Evolutionary conservation across 2,797 vertebrate genomes (phyloP), one percentile per base, ranked within the genome.

Genomic region (Syngnathus rostellatus): DNA sequence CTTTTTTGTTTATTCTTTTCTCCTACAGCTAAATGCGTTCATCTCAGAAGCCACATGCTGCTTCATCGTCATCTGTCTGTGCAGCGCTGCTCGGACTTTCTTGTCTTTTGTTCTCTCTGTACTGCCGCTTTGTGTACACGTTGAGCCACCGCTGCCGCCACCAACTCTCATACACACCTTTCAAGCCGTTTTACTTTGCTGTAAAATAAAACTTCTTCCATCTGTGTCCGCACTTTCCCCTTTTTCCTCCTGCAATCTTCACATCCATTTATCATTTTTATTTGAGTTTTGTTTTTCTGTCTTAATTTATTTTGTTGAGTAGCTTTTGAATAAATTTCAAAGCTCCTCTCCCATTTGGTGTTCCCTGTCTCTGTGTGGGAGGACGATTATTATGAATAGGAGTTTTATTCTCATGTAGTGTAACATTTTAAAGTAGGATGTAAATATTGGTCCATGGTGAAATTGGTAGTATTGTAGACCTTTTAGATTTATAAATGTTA

Each of bases 171-270:
- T 91, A 87, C 89, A 94, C 90, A 92, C 88, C 82, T 45, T 85
- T 86, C 83, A 76, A 83, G 79, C 82, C 71, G 11, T 77, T 75
- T 82, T 86, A 81, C 89, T 90, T 87, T 89, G 60, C 77, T 94
- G 93, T 96, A 93, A 96, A 98, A 97, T 97, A 98, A 97, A 96
- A 89, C 79, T 91, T 91, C 79, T 87, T 85, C 77, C 85, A 87
- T 86, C 80, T 68, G 62, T 68, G 63, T 87, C 85, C 79, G 79
- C 80, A 75, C 74, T 76, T 77, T 66, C 68, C 75, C 68, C 70
- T 74, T 50, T 81, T 85, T 62, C 7, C 76, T 89, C 83, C 82
- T 80, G 65, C 66, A 6, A 76, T 84, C 76, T 72, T 83, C 67
- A 72, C 80, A 65, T 81, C 25, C 76, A 77, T 69, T 65, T 81